Conservation (phyloP, 1,140 invertebrate genomes). For the Bombus haemorrhoidalis region DNA sequence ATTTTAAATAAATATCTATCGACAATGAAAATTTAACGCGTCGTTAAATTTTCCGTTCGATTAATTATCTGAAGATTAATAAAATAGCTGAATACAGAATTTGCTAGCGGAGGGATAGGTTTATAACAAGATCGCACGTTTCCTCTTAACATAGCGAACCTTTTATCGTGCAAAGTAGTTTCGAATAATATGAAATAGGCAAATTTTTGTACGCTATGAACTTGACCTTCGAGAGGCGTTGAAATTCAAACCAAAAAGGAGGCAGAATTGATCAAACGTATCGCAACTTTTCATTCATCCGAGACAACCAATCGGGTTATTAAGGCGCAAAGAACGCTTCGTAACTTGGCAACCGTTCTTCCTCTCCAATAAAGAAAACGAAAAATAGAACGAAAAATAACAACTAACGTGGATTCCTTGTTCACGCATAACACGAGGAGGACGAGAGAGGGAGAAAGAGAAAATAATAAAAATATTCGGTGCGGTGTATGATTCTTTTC, state of each 20-base stretch:
- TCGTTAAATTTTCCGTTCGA: not conserved
- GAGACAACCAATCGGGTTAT: conserved; percentile 12
- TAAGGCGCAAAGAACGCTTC: conserved; percentile 14
- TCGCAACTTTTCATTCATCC: not conserved
- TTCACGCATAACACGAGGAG: too few relatives aligned
- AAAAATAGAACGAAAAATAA: too few relatives aligned
- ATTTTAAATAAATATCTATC: not conserved
- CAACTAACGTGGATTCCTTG: too few relatives aligned
- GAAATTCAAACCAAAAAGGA: not conserved
- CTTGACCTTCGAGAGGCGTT: not conserved
- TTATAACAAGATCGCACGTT: too few relatives aligned
- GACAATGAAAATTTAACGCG: not conserved
- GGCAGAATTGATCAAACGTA: too few relatives aligned
- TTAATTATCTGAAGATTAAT: not conserved
- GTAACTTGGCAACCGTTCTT: conserved; percentile 9
- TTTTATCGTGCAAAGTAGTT: not conserved
- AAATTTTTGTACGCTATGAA: not conserved
- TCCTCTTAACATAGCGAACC: too few relatives aligned
- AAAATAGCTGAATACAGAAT: not conserved
- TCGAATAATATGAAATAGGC: not conserved
- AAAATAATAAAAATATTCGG: not conserved
- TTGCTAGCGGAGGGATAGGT: not conserved
- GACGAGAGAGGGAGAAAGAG: too few relatives aligned
- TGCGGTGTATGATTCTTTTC: not conserved
- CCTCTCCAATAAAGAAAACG: not conserved